phyloP scores from a whole-genome alignment of 2,888 invertebrate species.

The Blastobasis lacticolella region DNA sequence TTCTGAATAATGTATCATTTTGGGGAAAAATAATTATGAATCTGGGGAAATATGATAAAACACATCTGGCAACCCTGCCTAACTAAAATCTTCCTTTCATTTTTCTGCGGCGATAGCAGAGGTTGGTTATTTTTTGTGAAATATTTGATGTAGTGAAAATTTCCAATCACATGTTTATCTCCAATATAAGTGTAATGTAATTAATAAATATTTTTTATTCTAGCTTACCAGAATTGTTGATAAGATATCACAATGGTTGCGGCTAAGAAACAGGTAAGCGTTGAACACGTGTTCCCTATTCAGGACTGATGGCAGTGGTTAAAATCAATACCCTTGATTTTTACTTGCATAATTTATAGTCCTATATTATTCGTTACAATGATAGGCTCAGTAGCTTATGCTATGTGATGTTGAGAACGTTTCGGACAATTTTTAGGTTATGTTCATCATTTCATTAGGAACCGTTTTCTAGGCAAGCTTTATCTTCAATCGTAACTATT shows the following conservation, averaged over 20 bases:
- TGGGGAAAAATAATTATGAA: too few species aligned
- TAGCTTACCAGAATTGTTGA: background rate
- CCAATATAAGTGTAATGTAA: too few species aligned
- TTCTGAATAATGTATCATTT: too few species aligned
- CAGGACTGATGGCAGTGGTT: conserved; percentile 42
- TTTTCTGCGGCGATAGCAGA: too few species aligned
- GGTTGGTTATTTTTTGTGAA: too few species aligned
- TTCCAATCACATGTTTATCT: too few species aligned
- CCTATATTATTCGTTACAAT: conserved; percentile 47
- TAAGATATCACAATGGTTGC: conserved; percentile 79
- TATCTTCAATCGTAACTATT: conserved; percentile 3
- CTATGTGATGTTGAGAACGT: conserved; percentile 59
- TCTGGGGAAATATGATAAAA: too few species aligned
- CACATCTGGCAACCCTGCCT: too few species aligned
- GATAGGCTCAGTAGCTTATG: conserved; percentile 59
- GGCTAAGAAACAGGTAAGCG: conserved; percentile 88
- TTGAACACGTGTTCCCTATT: conserved; percentile 30
- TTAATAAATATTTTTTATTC: background rate
- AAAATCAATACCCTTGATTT: conserved; percentile 23
- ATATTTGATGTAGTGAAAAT: too few species aligned
- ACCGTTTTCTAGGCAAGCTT: background rate
- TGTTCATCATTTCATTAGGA: background rate
- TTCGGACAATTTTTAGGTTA: conserved; percentile 34
- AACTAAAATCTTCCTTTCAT: too few species aligned
- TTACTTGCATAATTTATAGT: conserved; percentile 21